Evolutionary conservation across 2,797 vertebrate genomes (phyloP).

Genomic region (Adrianichthys oophorus): DNA sequence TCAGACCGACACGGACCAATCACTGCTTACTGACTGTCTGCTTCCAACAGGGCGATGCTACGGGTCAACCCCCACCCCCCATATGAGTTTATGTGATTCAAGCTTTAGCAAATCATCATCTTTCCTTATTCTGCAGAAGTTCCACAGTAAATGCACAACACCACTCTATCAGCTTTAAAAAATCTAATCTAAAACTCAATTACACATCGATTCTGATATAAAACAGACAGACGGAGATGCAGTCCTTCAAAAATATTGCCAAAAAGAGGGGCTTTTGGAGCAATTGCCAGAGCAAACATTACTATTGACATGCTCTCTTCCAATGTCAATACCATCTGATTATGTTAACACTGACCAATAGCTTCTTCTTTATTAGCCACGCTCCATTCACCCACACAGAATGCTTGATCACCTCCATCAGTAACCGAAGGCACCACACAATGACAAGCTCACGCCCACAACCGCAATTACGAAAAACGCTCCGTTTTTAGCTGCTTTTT

Average conservation of each 20-base stretch:
- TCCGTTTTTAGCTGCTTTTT: slow-evolving; percentile 14
- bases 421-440: slow-evolving; percentile 48
- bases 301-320: slow-evolving; percentile 64
- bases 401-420: slow-evolving; percentile 53
- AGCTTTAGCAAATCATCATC: no score
- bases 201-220: not conserved
- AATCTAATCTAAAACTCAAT: not conserved
- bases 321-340: slow-evolving; percentile 63
- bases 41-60: no score
- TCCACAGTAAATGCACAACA: not conserved
- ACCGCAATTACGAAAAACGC: slow-evolving; percentile 30
- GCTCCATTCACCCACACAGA: slow-evolving; percentile 42
- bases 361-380: slow-evolving; percentile 52
- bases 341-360: slow-evolving; percentile 60
- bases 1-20: no score
- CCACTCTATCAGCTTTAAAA: not conserved
- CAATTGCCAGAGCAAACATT: slow-evolving; percentile 69
- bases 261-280: slow-evolving; percentile 48
- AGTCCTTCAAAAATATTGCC: slow-evolving; percentile 42
- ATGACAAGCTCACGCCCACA: slow-evolving; percentile 38
- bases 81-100: no score
- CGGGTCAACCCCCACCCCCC: no score
- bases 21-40: no score
- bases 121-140: no score
- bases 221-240: slow-evolving; percentile 15